Percentiles rank a stretch among this genome's conserved stretches.
Conservation (phyloP, 2,797 vertebrate genomes). For the Alectoris magna region DNA sequence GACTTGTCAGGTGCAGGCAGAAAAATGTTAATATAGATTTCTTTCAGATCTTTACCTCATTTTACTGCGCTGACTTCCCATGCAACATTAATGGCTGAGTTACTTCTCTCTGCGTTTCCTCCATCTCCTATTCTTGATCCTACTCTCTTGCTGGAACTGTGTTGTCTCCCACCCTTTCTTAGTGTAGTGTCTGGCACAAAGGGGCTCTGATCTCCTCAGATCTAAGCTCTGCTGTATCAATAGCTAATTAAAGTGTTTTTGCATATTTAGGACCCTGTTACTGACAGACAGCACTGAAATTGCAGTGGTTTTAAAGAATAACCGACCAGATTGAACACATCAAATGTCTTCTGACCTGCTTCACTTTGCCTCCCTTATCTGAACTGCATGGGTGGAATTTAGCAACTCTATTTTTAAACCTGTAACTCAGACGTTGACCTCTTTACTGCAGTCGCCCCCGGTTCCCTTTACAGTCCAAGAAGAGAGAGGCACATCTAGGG, state of each 20-base stretch:
- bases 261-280: constrained; percentile 30
- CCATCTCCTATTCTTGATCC: background rate
- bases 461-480: constrained; percentile 45
- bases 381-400: constrained; percentile 53
- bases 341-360: constrained; percentile 39
- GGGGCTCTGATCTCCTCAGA: constrained; percentile 28
- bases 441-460: constrained; percentile 46
- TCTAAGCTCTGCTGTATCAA: constrained; percentile 40
- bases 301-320: background rate
- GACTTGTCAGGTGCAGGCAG: background rate
- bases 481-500: constrained; percentile 35
- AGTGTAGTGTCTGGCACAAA: background rate
- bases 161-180: background rate
- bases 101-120: background rate
- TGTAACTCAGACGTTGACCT: constrained; percentile 40
- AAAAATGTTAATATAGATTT: background rate
- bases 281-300: constrained; percentile 16
- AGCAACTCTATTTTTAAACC: constrained; percentile 67
- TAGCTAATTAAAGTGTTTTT: constrained; percentile 51
- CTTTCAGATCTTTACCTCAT: background rate
- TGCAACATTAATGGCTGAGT: background rate
- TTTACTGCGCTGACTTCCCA: background rate
- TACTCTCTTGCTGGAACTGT: background rate
- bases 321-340: background rate
- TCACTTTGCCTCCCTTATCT: constrained; percentile 55